Percentiles rank a stretch among this genome's conserved stretches.
Evolutionary conservation across 2,113 vertebrate species (phyloP).

Genomic region (Cynocephalus volans): DNA sequence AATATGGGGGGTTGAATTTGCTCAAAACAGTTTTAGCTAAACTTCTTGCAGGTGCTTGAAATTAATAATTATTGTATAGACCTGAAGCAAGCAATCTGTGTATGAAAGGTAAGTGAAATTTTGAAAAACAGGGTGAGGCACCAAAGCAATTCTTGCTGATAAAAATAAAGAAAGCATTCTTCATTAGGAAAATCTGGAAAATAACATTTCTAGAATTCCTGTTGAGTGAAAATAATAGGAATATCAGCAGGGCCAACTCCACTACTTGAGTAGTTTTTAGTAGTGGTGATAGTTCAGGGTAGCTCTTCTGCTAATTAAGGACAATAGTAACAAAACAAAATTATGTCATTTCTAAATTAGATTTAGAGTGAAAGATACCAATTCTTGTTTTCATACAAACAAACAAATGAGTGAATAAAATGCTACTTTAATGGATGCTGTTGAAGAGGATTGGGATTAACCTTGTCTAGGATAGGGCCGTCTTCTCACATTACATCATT

Average conservation of each 20-base stretch:
- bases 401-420: background rate
- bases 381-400: slow-evolving; percentile 31
- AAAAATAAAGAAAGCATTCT: slow-evolving; percentile 37
- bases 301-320: background rate
- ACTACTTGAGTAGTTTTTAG: background rate
- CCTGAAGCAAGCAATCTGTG: background rate
- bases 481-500: slow-evolving; percentile 82
- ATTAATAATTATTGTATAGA: background rate
- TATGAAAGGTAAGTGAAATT: background rate
- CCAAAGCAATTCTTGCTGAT: slow-evolving; percentile 72
- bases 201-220: slow-evolving; percentile 56
- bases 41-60: background rate
- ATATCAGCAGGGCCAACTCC: background rate
- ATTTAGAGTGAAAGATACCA: slow-evolving; percentile 37
- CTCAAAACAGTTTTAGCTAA: slow-evolving; percentile 10
- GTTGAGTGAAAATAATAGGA: slow-evolving; percentile 13
- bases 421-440: slow-evolving; percentile 58
- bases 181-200: slow-evolving; percentile 43
- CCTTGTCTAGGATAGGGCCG: slow-evolving; percentile 65
- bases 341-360: slow-evolving; percentile 59
- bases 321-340: slow-evolving; percentile 9
- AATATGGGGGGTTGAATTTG: background rate
- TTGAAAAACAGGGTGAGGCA: slow-evolving; percentile 48
- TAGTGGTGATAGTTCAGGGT: background rate
- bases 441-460: slow-evolving; percentile 18